Conservation (phyloP, 2,888 invertebrate genomes). For the Oegoconia quadripuncta region DNA sequence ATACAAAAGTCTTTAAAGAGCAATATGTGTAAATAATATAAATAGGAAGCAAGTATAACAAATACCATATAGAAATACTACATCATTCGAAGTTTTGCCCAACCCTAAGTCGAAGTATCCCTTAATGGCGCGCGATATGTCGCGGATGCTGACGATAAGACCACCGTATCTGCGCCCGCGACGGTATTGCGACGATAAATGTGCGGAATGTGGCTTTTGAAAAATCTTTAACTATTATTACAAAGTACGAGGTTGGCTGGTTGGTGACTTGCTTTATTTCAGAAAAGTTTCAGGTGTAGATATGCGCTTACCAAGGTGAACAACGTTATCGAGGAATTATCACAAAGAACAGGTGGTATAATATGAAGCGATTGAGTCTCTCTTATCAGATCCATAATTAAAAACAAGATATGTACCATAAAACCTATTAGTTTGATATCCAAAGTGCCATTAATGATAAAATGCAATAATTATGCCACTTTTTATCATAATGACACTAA, state of each 20-base stretch:
- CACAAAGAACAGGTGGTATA: neutral
- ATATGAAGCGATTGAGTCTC: neutral
- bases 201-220: neutral
- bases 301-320: neutral
- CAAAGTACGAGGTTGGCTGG: neutral
- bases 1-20: no score
- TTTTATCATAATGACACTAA: constrained; percentile 1
- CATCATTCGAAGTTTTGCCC: neutral
- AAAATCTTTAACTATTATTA: neutral
- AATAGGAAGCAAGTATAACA: no score
- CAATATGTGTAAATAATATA: no score
- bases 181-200: neutral
- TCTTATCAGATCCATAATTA: neutral
- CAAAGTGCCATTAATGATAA: neutral
- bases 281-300: no score
- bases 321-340: neutral
- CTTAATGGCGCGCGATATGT: constrained; percentile 26
- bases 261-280: no score
- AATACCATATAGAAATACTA: no score
- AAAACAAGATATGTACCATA: neutral
- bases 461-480: constrained; percentile 1
- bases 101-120: neutral
- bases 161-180: constrained; percentile 16
- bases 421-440: neutral
- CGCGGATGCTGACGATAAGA: constrained; percentile 23